Evolutionary conservation across 2,797 vertebrate genomes (phyloP), one percentile per base, ranked within the genome.

Genomic region (Serranus cabrilla): DNA sequence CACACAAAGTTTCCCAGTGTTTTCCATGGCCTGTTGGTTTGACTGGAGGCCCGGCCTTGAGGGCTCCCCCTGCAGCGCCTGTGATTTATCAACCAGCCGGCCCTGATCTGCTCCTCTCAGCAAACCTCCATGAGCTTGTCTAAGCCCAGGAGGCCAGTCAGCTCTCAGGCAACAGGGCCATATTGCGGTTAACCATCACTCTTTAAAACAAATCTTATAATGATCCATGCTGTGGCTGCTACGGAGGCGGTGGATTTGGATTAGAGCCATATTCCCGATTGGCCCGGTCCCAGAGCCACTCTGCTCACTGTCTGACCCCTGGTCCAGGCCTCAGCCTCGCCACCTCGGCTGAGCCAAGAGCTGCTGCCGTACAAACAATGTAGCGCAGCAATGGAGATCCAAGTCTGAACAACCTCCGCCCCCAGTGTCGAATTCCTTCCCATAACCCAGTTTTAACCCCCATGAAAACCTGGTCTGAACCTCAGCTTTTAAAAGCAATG

Each of bases 121-220:
- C 79, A 85, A 84, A 73, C 63, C 69, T 78, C 74, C 69, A 40
- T 10, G 39, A 72, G 76, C 61, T 80, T 75, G 72, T 83, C 37
- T 76, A 87, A 86, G 82, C 87, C 84, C 83, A 78, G 61, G 82
- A 89, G 87, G 80, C 87, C 72, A 49, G 78, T 91, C 78, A 71
- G 49, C 72, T 84, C 84, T 78, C 57, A 80, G 79, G 86, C 86
- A 92, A 83, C 81, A 58, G 71, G 79, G 87, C 85, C 59, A 14
- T 83, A 72, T 81, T 85, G 86, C 27, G 84, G 85, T 89, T 86
- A 91, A 90, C 88, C 89, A 66, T 88, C 78, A 81, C 83, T 85
- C 86, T 84, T 87, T 85, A 85, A 89, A 89, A 87, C 87, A 92
- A 91, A 93, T 91, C 77, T 83, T 46, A 78, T 82, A 91, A 90